Evolutionary conservation across 2,797 vertebrate species (phyloP).

Genomic region (Sebastes taczanowskii): DNA sequence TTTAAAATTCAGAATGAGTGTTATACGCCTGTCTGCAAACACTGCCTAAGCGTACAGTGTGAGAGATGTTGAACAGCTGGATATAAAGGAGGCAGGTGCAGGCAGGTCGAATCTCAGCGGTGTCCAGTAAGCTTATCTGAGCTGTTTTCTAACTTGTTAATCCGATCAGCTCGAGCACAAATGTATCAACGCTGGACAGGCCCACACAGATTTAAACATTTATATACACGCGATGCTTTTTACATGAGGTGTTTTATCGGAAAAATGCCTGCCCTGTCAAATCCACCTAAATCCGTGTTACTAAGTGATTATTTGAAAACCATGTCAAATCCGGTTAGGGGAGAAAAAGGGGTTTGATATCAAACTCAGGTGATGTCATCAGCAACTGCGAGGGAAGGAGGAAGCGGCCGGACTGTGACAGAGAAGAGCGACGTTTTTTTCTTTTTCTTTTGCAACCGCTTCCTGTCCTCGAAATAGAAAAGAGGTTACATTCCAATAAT

Average conservation of each 20-base stretch:
- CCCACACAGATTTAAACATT: conserved; percentile 18
- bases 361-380: conserved; percentile 48
- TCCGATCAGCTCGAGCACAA: conserved; percentile 20
- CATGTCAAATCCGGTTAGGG: conserved; percentile 31
- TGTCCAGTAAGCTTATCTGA: conserved; percentile 12
- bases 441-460: neutral
- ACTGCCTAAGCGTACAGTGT: neutral
- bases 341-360: conserved; percentile 25
- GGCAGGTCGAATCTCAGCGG: neutral
- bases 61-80: conserved; percentile 19
- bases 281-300: conserved; percentile 35
- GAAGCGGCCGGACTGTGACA: conserved; percentile 4
- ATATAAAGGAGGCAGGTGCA: neutral
- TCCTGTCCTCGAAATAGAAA: conserved; percentile 81
- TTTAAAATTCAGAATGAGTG: neutral
- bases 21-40: neutral
- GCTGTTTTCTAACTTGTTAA: conserved; percentile 29
- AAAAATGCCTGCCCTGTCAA: conserved; percentile 25
- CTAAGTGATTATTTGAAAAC: conserved; percentile 18
- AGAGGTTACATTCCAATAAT: conserved; percentile 85
- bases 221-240: neutral
- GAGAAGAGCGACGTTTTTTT: neutral
- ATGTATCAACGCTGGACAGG: neutral
- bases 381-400: conserved; percentile 5
- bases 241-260: neutral